A percentile compares a stretch with the other conserved stretches of the same genome.
These are phyloP conservation scores for Hartigia nigra DNA, from an alignment of 2,888 invertebrate genomes.

Conservation along the genomic window DNA sequence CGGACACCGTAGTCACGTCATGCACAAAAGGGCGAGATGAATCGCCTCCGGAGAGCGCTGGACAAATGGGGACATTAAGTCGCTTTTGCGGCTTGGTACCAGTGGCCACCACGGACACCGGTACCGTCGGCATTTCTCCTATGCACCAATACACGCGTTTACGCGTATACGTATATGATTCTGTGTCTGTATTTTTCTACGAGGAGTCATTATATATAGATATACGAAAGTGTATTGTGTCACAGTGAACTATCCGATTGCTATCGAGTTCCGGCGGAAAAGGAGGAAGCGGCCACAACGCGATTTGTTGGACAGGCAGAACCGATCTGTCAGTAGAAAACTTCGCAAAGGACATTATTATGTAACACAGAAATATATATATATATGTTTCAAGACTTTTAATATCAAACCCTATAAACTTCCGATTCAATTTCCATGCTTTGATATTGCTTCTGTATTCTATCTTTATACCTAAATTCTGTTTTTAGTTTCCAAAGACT, in stretches of 20 bases:
- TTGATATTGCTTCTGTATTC: background rate
- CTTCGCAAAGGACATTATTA: constrained; percentile 39
- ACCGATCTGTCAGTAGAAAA: constrained; percentile 46
- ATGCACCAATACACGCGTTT: background rate
- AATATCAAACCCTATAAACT: too few relatives aligned
- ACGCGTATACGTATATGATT: constrained; percentile 12
- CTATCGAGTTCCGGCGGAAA: constrained; percentile 63
- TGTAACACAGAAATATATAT: constrained; percentile 15
- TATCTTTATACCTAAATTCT: background rate
- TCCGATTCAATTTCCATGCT: background rate
- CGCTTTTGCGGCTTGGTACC: constrained; percentile 55
- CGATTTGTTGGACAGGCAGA: constrained; percentile 29
- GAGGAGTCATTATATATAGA: background rate
- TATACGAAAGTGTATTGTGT: constrained; percentile 31
- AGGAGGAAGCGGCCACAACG: constrained; percentile 45
- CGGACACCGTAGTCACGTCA: constrained; percentile 32
- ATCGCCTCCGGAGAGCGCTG: constrained; percentile 58
- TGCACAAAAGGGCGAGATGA: constrained; percentile 51
- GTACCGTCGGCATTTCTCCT: constrained; percentile 17
- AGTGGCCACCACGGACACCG: constrained; percentile 27
- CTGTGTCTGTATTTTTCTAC: background rate
- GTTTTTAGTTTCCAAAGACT: background rate
- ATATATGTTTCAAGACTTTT: constrained; percentile 18
- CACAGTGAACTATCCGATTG: constrained; percentile 51
- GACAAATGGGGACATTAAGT: constrained; percentile 64